Base-by-base conservation (phyloP, 2,888 invertebrate genomes). In the Himalopsyche kuldschensis region DNA sequence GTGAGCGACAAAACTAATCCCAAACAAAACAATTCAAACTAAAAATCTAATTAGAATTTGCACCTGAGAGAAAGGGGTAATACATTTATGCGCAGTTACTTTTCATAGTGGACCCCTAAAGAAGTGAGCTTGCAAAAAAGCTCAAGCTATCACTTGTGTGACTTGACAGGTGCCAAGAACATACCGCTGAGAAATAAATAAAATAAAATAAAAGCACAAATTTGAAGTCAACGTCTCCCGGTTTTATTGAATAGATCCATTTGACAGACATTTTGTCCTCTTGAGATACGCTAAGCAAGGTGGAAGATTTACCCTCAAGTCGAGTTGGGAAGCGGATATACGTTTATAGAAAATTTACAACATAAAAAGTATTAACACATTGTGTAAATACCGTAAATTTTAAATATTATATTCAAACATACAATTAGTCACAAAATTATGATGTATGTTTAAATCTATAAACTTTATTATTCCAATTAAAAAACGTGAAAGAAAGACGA, bases 151-250 rank as follows among this genome's bases (percentile, higher is more conserved):
- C 41, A 76, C 76, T 76, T 41, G 76, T 76, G 76, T 76, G 76
- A 76, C 76, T 17, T 76, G 76, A 76, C 76, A 76, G 76, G 76
- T 76, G 76, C 32, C 76, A 35, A 10, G 41, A 76, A 32, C 76
- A 76, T 32, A 32, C 76, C 41, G 20, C 76, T 20, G 76, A 32
- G 76, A 41, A 76, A 41, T 35, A 76, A 76, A 76, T 76, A 76
- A 76, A 76, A 76, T 76, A 76, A 76, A 76, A 76, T 41, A 41
- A 76, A 76, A 76, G 32, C 32, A 76, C 32, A 41, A 35, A 76
- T 35, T n/a, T 32, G 76, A 41, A n/a, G 41, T 32, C 76, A 32
- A 30, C 75, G 31, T 30, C 75, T 75, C 75, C 30, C 31, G 32
- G 76, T 30, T 27, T 24, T 69, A 69, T 69, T 69, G 69, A 69